A percentile compares a stretch with the other conserved stretches of the same genome.
These are phyloP conservation scores for Drosophila guanche DNA, from an alignment of 1,140 invertebrate species.

Conservation along the genomic window DNA sequence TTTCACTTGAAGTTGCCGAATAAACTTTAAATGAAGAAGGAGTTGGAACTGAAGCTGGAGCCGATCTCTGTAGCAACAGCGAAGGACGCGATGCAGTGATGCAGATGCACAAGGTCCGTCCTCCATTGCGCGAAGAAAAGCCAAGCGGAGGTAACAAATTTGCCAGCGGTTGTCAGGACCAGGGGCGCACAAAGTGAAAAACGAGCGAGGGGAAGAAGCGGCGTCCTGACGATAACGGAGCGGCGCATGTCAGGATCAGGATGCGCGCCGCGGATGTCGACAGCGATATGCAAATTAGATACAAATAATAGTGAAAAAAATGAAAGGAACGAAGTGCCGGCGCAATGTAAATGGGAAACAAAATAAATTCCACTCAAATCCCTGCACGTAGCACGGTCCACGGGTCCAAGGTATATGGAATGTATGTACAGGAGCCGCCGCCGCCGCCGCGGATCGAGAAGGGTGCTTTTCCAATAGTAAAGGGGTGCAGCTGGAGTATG, in stretches of 20 bases:
- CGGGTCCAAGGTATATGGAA: conserved; percentile 22
- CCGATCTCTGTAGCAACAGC: background rate
- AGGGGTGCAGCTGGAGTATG: conserved; percentile 46
- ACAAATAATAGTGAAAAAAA: conserved; percentile 71
- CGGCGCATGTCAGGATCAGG: conserved; percentile 71
- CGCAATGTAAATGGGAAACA: conserved; percentile 73
- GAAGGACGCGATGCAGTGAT: conserved; percentile 57
- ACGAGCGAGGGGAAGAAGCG: conserved; percentile 40
- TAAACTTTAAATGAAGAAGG: conserved; percentile 71
- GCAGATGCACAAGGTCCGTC: conserved; percentile 55
- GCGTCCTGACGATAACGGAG: conserved; percentile 49
- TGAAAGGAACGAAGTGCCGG: conserved; percentile 27
- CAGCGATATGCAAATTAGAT: conserved; percentile 79
- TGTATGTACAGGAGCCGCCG: too few relatives aligned
- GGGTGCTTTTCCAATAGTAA: conserved; percentile 38
- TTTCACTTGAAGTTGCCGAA: conserved; percentile 78
- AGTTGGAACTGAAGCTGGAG: conserved; percentile 6
- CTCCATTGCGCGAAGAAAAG: too few relatives aligned
- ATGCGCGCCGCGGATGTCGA: conserved; percentile 59
- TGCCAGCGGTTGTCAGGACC: conserved; percentile 60
- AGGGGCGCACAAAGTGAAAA: conserved; percentile 43
- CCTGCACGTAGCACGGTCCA: conserved; percentile 35
- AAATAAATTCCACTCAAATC: conserved; percentile 69
- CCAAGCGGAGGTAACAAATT: conserved; percentile 46
- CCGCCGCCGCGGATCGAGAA: too few relatives aligned